Percentiles rank a stretch among this genome's conserved stretches.
Evolutionary conservation across 2,797 vertebrate genomes (phyloP).

Genomic region (Vultur gryphus): DNA sequence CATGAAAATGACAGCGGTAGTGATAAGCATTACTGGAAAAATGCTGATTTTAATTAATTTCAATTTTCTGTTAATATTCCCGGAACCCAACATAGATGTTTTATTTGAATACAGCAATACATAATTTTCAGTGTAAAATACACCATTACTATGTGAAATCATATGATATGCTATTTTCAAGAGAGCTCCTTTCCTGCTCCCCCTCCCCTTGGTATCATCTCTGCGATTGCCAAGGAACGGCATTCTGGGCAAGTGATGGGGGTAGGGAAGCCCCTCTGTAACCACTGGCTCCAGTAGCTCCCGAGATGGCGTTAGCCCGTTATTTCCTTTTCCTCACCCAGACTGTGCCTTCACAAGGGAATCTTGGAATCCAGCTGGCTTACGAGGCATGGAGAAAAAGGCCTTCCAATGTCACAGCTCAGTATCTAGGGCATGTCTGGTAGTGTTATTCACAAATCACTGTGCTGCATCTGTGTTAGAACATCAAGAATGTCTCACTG

Average conservation of each 20-base stretch:
- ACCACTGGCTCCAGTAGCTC: not conserved
- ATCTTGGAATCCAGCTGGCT: not conserved
- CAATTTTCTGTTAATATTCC: not conserved
- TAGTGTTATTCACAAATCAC: constrained; percentile 14
- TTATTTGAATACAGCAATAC: not conserved
- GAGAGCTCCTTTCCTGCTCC: not conserved
- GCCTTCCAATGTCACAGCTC: not conserved
- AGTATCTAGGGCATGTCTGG: not conserved
- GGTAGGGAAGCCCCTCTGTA: not conserved
- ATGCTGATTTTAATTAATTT: not conserved
- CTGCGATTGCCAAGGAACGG: not conserved
- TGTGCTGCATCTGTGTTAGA: not conserved
- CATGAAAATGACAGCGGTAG: not conserved
- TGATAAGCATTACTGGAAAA: not conserved
- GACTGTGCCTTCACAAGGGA: not conserved
- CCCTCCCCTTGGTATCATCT: not conserved
- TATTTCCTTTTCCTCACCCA: not conserved
- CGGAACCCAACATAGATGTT: not conserved
- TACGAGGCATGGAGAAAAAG: not conserved
- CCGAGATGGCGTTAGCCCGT: not conserved
- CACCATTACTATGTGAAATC: not conserved
- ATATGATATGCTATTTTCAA: not conserved
- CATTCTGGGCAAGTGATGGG: not conserved
- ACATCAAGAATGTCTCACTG: not conserved
- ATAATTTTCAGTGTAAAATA: not conserved